Conservation (phyloP, 2,888 invertebrate genomes). For the Pimpla rufipes region DNA sequence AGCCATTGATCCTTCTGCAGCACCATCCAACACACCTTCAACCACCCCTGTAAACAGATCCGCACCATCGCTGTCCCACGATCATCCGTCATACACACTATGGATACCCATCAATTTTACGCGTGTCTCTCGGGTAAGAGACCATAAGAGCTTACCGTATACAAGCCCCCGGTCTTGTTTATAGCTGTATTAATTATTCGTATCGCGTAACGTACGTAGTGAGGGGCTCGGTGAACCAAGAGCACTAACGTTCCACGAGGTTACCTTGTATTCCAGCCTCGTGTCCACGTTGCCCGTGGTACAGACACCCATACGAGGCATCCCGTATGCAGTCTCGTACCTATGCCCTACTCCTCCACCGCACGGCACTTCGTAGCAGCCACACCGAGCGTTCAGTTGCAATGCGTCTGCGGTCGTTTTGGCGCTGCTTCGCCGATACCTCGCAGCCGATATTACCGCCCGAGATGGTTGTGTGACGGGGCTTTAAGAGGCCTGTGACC, state of each 20-base stretch:
- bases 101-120: slow-evolving; percentile 81
- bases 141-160: slow-evolving; percentile 59
- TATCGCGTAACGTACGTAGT: slow-evolving; percentile 78
- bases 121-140: slow-evolving; percentile 79
- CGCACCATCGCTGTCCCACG: not conserved
- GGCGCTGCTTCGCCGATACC: slow-evolving; percentile 52
- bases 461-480: slow-evolving; percentile 5
- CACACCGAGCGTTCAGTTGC: slow-evolving; percentile 39
- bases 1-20: not conserved
- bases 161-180: slow-evolving; percentile 78
- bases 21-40: not conserved
- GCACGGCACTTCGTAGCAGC: slow-evolving; percentile 37
- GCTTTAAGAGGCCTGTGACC: slow-evolving; percentile 75
- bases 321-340: not conserved
- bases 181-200: slow-evolving; percentile 84
- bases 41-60: not conserved
- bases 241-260: slow-evolving; percentile 71
- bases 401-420: slow-evolving; percentile 58
- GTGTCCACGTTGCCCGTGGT: slow-evolving; percentile 50
- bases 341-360: slow-evolving; percentile 37
- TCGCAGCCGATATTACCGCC: slow-evolving; percentile 41
- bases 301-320: slow-evolving; percentile 14
- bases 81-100: slow-evolving; percentile 3
- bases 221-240: slow-evolving; percentile 51
- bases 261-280: slow-evolving; percentile 75